phyloP scores from a whole-genome alignment of 2,888 invertebrate species.

The Dysmachus trigonus region DNA sequence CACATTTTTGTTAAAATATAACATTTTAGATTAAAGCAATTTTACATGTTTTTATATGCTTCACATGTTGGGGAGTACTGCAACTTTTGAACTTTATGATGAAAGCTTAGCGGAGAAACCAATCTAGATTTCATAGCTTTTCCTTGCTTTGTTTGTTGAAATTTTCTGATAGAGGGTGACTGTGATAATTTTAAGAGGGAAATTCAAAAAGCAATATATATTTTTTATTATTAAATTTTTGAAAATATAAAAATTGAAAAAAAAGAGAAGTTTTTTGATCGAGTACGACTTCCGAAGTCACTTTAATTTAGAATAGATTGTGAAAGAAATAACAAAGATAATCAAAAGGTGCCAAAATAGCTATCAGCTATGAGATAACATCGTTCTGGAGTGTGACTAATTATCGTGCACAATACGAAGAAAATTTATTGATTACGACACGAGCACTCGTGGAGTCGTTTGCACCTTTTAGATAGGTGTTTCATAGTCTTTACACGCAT shows the following conservation, averaged over 20 bases:
- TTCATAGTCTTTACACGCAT: background rate
- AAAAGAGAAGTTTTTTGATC: background rate
- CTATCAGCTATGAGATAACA: background rate
- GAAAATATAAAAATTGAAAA: background rate
- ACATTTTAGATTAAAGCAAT: background rate
- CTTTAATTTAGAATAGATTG: background rate
- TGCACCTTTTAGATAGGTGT: background rate
- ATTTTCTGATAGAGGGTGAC: background rate
- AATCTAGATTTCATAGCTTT: background rate
- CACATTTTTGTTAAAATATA: background rate
- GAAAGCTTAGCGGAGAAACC: background rate
- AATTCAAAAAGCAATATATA: background rate
- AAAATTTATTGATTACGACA: background rate
- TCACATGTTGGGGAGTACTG: background rate
- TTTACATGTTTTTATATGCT: too few species aligned
- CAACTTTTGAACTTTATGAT: background rate
- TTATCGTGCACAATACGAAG: background rate
- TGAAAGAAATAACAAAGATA: background rate
- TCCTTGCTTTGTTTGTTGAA: background rate
- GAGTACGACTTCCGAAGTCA: background rate
- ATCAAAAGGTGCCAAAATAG: background rate
- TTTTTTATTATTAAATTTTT: background rate
- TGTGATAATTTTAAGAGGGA: background rate
- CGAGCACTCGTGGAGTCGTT: background rate
- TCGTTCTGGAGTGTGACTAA: background rate